These are phyloP conservation scores for Dryadula phaetusa DNA, from an alignment of 2,888 invertebrate genomes.

Conservation along the genomic window DNA sequence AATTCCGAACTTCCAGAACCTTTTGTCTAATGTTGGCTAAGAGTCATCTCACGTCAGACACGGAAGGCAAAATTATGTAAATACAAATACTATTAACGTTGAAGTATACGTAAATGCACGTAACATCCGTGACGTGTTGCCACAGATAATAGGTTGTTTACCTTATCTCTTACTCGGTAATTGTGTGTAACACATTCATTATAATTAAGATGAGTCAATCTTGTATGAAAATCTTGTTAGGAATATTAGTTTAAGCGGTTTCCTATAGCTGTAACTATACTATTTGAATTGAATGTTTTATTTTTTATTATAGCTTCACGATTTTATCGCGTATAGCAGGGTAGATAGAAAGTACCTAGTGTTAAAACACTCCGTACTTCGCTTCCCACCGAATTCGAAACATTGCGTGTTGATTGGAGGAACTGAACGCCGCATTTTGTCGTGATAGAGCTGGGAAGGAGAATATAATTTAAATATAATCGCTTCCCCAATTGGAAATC, in stretches of 20 bases:
- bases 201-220: conserved; percentile 5
- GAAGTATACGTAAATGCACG: conserved; percentile 6
- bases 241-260: background rate
- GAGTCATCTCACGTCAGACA: conserved; percentile 20
- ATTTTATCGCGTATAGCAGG: too few species aligned
- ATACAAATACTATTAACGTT: conserved; percentile 25
- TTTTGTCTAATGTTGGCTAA: background rate
- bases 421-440: too few species aligned
- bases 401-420: too few species aligned
- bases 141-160: conserved; percentile 21
- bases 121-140: conserved; percentile 21
- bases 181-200: conserved; percentile 15
- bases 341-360: too few species aligned
- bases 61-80: conserved; percentile 35
- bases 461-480: too few species aligned
- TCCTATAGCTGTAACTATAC: background rate
- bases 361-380: too few species aligned
- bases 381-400: too few species aligned
- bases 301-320: too few species aligned
- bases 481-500: too few species aligned
- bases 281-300: too few species aligned
- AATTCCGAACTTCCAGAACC: background rate
- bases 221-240: conserved; percentile 7
- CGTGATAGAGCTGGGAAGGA: too few species aligned
- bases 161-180: conserved; percentile 10